A percentile compares a stretch with the other conserved stretches of the same genome.
phyloP scores from a whole-genome alignment of 2,888 invertebrate genomes.

The Drepana falcataria region DNA sequence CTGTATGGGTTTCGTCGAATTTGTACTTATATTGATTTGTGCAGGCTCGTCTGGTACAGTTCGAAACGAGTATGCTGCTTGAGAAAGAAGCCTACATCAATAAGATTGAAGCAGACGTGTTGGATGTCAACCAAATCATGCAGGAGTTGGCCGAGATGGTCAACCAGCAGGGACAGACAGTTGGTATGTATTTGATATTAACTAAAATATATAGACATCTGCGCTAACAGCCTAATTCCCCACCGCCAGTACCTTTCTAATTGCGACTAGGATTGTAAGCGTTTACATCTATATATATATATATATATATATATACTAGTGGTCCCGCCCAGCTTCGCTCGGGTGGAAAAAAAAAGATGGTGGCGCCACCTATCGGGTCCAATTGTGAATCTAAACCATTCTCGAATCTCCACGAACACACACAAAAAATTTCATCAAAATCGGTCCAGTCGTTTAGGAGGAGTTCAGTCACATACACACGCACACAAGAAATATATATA shows the following conservation, averaged over 20 bases:
- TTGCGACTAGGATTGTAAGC: too few relatives aligned
- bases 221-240: background rate
- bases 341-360: too few relatives aligned
- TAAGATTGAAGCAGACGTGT: conserved; percentile 88
- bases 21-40: conserved; percentile 4
- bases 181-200: conserved; percentile 79
- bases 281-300: too few relatives aligned
- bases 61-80: conserved; percentile 87
- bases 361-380: too few relatives aligned
- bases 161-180: conserved; percentile 83
- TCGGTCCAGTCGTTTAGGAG: too few relatives aligned
- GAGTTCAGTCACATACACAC: too few relatives aligned
- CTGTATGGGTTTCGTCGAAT: background rate
- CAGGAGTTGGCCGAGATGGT: conserved; percentile 84
- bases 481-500: too few relatives aligned
- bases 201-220: background rate
- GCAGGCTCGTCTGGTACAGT: conserved; percentile 81
- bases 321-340: too few relatives aligned
- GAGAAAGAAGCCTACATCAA: conserved; percentile 89
- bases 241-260: background rate
- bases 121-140: conserved; percentile 92
- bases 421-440: too few relatives aligned
- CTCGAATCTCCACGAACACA: too few relatives aligned
- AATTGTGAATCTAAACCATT: too few relatives aligned
- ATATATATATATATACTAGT: too few relatives aligned